These are phyloP conservation scores for Holacanthus passer DNA, from an alignment of 2,113 vertebrate genomes.

Conservation along the genomic window DNA sequence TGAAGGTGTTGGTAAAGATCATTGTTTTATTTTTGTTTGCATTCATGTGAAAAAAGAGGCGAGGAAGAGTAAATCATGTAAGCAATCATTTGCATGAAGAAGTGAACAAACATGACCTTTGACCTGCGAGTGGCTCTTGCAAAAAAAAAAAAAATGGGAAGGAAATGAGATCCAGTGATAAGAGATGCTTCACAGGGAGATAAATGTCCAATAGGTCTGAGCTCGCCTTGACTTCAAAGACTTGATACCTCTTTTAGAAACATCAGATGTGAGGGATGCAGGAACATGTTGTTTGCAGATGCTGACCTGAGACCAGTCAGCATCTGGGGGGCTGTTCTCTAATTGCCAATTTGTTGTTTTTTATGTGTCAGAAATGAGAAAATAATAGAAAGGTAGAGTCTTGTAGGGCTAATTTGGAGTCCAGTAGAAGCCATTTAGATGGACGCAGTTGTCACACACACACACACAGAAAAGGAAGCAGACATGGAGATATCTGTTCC, in stretches of 20 bases:
- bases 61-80: conserved; percentile 1
- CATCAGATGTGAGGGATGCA: conserved; percentile 25
- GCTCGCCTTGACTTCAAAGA: conserved; percentile 38
- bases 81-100: conserved; percentile 10
- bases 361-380: conserved; percentile 46
- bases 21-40: conserved; percentile 1
- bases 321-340: conserved; percentile 11
- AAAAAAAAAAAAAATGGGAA: background rate
- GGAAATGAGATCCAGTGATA: conserved; percentile 28
- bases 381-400: conserved; percentile 40
- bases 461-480: conserved; percentile 9
- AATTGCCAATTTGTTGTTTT: conserved; percentile 50
- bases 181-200: conserved; percentile 16
- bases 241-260: background rate
- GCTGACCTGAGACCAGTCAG: conserved; percentile 22
- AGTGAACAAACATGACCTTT: conserved; percentile 47
- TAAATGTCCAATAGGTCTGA: background rate
- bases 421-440: conserved; percentile 38
- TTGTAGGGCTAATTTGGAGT: conserved; percentile 35
- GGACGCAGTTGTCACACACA: conserved; percentile 23
- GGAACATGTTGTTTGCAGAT: background rate
- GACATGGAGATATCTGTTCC: conserved; percentile 86
- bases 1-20: background rate
- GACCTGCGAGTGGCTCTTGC: conserved; percentile 28
- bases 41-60: background rate